Evolutionary conservation across 2,113 vertebrate genomes (phyloP).

Genomic region (Myrmophylax atrothorax): DNA sequence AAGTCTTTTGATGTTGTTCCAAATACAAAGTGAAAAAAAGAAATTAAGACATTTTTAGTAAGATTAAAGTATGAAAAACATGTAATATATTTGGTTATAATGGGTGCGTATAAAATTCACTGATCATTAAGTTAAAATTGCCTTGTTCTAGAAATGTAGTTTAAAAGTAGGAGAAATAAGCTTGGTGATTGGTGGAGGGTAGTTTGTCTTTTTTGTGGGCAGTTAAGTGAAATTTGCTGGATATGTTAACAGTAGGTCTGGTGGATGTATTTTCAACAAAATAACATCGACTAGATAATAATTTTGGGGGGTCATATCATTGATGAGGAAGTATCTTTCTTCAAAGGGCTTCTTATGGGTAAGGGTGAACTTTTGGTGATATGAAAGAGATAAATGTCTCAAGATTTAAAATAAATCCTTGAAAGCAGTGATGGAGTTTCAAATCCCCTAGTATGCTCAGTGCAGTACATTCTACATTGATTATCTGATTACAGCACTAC

Average conservation of each 20-base stretch:
- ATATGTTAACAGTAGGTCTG: not conserved
- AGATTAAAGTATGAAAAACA: not conserved
- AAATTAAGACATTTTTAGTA: not conserved
- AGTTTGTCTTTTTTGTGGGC: not conserved
- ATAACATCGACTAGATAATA: not conserved
- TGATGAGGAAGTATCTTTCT: not conserved
- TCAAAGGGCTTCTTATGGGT: not conserved
- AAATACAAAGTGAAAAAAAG: not conserved
- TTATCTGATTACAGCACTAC: not conserved
- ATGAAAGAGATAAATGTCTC: not conserved
- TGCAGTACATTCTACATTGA: not conserved
- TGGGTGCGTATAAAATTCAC: not conserved
- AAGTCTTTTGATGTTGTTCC: not conserved
- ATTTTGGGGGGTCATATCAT: accelerated
- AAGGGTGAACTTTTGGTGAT: not conserved
- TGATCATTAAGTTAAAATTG: not conserved
- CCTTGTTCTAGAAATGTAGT: not conserved
- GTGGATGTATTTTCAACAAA: not conserved
- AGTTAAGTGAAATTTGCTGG: not conserved
- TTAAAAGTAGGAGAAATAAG: not conserved
- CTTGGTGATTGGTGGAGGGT: not conserved
- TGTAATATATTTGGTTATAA: not conserved
- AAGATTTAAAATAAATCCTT: not conserved
- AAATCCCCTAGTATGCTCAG: not conserved
- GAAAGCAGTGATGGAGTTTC: not conserved